Percentiles rank a stretch among this genome's conserved stretches.
phyloP scores from a whole-genome alignment of 2,888 invertebrate species.

The Tachina lurida region DNA sequence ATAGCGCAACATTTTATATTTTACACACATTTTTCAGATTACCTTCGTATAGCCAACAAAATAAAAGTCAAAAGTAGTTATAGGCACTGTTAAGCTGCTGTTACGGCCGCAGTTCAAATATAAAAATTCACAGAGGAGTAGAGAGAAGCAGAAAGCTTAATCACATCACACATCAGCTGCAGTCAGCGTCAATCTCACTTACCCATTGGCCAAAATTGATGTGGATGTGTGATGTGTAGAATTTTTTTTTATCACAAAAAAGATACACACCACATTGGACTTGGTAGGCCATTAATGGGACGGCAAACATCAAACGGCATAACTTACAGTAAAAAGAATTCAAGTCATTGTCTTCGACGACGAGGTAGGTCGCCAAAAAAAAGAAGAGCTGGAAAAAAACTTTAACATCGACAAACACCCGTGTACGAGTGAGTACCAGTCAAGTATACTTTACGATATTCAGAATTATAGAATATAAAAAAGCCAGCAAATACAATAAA shows the following conservation, averaged over 20 bases:
- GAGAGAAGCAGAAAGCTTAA: slow-evolving; percentile 74
- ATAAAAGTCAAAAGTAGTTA: not conserved
- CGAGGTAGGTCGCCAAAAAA: slow-evolving; percentile 73
- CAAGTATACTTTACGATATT: slow-evolving; percentile 45
- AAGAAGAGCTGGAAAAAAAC: slow-evolving; percentile 49
- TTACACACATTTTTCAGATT: not conserved
- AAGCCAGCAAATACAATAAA: not conserved
- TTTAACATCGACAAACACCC: slow-evolving; percentile 27
- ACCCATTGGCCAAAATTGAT: slow-evolving; percentile 75
- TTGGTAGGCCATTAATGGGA: slow-evolving; percentile 68
- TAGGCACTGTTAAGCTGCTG: slow-evolving; percentile 9
- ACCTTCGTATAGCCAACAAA: slow-evolving; percentile 3
- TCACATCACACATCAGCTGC: slow-evolving; percentile 74
- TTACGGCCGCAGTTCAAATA: slow-evolving; percentile 14
- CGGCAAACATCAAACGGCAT: slow-evolving; percentile 73
- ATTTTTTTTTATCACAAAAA: slow-evolving; percentile 16
- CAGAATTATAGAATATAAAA: slow-evolving; percentile 19
- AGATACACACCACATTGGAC: slow-evolving; percentile 34
- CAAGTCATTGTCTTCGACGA: slow-evolving; percentile 71
- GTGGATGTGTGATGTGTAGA: slow-evolving; percentile 30
- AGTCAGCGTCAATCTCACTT: slow-evolving; percentile 78
- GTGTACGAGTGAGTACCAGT: slow-evolving; percentile 14
- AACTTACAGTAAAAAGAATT: slow-evolving; percentile 66
- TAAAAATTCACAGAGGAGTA: not conserved
- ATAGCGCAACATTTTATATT: too few relatives aligned